Evolutionary conservation across 2,113 vertebrate species (phyloP).

Genomic region (Hydropotes inermis): DNA sequence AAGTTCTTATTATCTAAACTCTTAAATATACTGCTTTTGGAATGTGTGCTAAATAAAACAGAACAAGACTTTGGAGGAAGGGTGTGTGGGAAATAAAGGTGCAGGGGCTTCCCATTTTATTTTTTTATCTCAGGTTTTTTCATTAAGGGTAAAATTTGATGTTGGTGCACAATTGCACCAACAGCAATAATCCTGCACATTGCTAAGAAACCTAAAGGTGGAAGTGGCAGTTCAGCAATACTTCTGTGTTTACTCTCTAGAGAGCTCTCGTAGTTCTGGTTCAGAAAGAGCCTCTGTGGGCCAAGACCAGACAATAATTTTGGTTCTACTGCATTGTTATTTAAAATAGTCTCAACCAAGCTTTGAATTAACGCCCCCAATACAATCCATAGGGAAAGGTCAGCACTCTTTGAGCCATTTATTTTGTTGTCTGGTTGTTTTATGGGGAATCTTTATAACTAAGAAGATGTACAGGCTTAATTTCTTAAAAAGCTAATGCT

Average conservation of each 20-base stretch:
- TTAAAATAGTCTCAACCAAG: slow-evolving; percentile 43
- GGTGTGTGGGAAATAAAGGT: background rate
- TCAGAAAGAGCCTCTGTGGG: slow-evolving; percentile 39
- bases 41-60: slow-evolving; percentile 61
- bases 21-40: slow-evolving; percentile 55
- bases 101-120: background rate
- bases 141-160: slow-evolving; percentile 38
- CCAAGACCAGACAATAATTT: slow-evolving; percentile 51
- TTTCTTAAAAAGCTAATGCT: slow-evolving; percentile 51
- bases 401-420: slow-evolving; percentile 44
- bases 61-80: background rate
- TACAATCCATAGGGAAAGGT: slow-evolving; percentile 27
- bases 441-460: slow-evolving; percentile 54
- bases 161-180: slow-evolving; percentile 43
- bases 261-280: slow-evolving; percentile 45
- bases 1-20: slow-evolving; percentile 63
- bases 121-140: slow-evolving; percentile 21
- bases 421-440: slow-evolving; percentile 58
- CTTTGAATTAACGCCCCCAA: slow-evolving; percentile 37
- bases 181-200: slow-evolving; percentile 45
- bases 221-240: slow-evolving; percentile 51
- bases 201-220: slow-evolving; percentile 34
- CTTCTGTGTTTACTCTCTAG: slow-evolving; percentile 51
- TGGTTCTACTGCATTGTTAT: slow-evolving; percentile 31
- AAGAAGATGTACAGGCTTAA: slow-evolving; percentile 45